phyloP scores from a whole-genome alignment of 1,140 invertebrate species.

The Anadara kagoshimensis region DNA sequence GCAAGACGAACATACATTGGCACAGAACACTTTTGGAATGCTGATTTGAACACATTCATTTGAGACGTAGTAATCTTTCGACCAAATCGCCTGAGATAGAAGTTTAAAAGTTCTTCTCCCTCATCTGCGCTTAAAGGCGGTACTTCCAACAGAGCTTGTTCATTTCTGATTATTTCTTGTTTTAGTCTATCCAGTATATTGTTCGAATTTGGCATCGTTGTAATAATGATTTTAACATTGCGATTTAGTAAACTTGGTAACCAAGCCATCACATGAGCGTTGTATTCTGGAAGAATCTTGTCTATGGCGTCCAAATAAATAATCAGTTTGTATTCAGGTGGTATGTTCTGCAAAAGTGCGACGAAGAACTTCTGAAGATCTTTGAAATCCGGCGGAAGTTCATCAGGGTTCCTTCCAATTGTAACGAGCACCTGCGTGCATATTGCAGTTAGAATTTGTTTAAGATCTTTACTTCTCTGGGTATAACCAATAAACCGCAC shows the following conservation, averaged over 20 bases:
- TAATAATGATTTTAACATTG: conserved; percentile 69
- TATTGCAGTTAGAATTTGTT: conserved; percentile 94
- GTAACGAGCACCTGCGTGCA: conserved; percentile 80
- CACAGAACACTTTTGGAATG: conserved; percentile 54
- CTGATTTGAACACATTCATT: conserved; percentile 79
- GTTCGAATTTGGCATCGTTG: conserved; percentile 48
- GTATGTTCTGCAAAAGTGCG: conserved; percentile 53
- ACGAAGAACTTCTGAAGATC: conserved; percentile 60
- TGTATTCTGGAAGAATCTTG: conserved; percentile 56
- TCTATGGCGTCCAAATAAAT: conserved; percentile 68
- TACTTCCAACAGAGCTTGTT: conserved; percentile 55
- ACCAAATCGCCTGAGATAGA: conserved; percentile 49
- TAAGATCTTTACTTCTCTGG: conserved; percentile 76
- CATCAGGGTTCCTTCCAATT: conserved; percentile 34
- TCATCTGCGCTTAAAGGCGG: conserved; percentile 41
- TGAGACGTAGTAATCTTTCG: conserved; percentile 50
- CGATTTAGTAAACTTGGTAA: conserved; percentile 55
- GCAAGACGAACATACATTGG: conserved; percentile 61
- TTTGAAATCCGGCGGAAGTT: conserved; percentile 57
- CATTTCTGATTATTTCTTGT: conserved; percentile 42
- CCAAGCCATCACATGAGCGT: conserved; percentile 64
- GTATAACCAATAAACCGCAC: conserved; percentile 65
- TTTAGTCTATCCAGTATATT: conserved; percentile 51
- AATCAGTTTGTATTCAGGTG: conserved; percentile 55
- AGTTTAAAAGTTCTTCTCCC: conserved; percentile 51